Evolutionary conservation across 2,888 invertebrate genomes (phyloP).

Genomic region (Melanophora roralis): DNA sequence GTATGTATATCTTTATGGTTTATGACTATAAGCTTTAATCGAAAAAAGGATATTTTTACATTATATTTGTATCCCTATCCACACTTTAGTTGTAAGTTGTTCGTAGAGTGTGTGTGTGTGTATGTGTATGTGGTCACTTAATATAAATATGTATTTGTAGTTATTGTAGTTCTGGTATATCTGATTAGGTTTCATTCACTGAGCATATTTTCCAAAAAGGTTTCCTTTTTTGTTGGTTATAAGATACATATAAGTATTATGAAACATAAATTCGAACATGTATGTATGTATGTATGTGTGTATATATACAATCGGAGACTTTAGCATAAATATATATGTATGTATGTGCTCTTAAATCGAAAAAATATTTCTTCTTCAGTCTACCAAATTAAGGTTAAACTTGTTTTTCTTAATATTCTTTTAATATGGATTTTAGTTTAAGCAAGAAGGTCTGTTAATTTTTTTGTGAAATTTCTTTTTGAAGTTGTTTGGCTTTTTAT

Average conservation of each 20-base stretch:
- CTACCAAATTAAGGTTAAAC: too few relatives aligned
- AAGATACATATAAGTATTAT: background rate
- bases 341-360: too few relatives aligned
- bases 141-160: background rate
- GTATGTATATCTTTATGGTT: background rate
- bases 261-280: too few relatives aligned
- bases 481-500: too few relatives aligned
- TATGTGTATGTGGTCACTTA: conserved; percentile 4
- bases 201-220: conserved; percentile 39
- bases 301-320: too few relatives aligned
- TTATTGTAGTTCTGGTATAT: background rate
- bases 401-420: too few relatives aligned
- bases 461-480: too few relatives aligned
- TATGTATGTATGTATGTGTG: too few relatives aligned
- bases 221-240: conserved; percentile 6
- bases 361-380: too few relatives aligned
- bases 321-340: too few relatives aligned
- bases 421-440: too few relatives aligned
- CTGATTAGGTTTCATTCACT: conserved; percentile 26
- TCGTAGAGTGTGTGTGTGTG: background rate
- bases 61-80: background rate
- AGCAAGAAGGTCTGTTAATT: too few relatives aligned
- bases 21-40: conserved; percentile 32
- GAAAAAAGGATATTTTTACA: background rate
- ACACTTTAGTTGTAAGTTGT: background rate